A percentile compares a stretch with the other conserved stretches of the same genome.
phyloP scores from a whole-genome alignment of 2,113 vertebrate genomes.

The Prionailurus bengalensis region DNA sequence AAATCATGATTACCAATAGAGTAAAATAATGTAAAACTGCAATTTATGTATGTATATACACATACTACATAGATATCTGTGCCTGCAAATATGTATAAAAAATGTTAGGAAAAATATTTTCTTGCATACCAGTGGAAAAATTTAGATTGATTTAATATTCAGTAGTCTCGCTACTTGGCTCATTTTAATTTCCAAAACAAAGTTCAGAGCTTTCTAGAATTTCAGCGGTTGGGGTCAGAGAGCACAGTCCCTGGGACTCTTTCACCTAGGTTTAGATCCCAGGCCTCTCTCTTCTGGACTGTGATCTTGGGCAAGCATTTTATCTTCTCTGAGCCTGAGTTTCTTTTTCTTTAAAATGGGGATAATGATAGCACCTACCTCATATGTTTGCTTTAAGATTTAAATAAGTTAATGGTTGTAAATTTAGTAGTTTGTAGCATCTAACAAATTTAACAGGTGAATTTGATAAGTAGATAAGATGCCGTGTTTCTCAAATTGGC shows the following conservation, averaged over 20 bases:
- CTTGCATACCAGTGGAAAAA: background rate
- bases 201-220: background rate
- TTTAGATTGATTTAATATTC: background rate
- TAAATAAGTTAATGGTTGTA: background rate
- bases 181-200: constrained; percentile 50
- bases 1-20: background rate
- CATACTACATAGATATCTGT: too few species aligned
- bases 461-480: background rate
- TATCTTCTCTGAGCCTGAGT: background rate
- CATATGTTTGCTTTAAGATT: background rate
- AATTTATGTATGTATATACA: background rate
- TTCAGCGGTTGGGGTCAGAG: background rate
- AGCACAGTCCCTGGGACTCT: background rate
- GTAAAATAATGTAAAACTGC: background rate
- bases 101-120: background rate
- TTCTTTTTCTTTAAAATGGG: background rate
- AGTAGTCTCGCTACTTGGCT: background rate
- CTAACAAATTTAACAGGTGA: background rate
- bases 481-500: background rate
- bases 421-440: background rate
- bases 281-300: background rate
- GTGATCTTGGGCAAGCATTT: background rate
- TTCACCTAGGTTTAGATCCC: background rate
- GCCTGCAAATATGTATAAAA: background rate
- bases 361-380: background rate